Conservation (phyloP, 2,888 invertebrate species). For the Sinodicranocentrus sp. region DNA sequence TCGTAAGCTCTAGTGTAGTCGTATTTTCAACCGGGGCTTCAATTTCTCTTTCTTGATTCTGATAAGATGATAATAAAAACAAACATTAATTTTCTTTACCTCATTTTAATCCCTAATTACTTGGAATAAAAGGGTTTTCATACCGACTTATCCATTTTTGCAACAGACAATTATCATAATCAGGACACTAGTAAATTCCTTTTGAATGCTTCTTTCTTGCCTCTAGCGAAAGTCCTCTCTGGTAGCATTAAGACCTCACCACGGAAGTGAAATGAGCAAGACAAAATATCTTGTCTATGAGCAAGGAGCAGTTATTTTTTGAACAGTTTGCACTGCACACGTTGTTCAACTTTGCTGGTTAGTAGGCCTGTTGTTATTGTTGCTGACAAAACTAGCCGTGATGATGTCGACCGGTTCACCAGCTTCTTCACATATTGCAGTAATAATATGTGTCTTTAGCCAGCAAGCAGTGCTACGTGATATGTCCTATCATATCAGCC, state of each 20-base stretch:
- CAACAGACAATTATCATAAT: slow-evolving; percentile 20
- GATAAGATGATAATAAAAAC: not conserved
- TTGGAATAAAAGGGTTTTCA: not conserved
- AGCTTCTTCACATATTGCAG: slow-evolving; percentile 25
- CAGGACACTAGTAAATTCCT: slow-evolving; percentile 24
- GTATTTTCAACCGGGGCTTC: slow-evolving; percentile 23
- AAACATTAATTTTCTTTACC: not conserved
- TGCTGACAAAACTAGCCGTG: slow-evolving; percentile 45
- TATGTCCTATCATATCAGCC: slow-evolving; percentile 36
- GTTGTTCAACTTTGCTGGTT: slow-evolving; percentile 44
- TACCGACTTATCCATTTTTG: slow-evolving; percentile 62
- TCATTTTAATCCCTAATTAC: not conserved
- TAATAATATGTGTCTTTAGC: slow-evolving; percentile 26
- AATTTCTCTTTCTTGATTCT: slow-evolving; percentile 13
- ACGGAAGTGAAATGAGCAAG: slow-evolving; percentile 59
- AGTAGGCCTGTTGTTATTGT: slow-evolving; percentile 51
- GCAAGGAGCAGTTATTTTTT: slow-evolving; percentile 39
- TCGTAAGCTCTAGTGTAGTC: not conserved
- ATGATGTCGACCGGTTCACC: slow-evolving; percentile 60
- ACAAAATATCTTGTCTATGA: slow-evolving; percentile 56
- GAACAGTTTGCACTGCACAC: slow-evolving; percentile 34
- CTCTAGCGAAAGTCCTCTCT: slow-evolving; percentile 30
- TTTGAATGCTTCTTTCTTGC: slow-evolving; percentile 11
- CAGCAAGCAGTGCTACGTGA: slow-evolving; percentile 28
- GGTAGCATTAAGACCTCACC: slow-evolving; percentile 34